A percentile compares a stretch with the other conserved stretches of the same genome.
Evolutionary conservation across 1,140 invertebrate genomes (phyloP).

Genomic region (Drosophila kohkoa): DNA sequence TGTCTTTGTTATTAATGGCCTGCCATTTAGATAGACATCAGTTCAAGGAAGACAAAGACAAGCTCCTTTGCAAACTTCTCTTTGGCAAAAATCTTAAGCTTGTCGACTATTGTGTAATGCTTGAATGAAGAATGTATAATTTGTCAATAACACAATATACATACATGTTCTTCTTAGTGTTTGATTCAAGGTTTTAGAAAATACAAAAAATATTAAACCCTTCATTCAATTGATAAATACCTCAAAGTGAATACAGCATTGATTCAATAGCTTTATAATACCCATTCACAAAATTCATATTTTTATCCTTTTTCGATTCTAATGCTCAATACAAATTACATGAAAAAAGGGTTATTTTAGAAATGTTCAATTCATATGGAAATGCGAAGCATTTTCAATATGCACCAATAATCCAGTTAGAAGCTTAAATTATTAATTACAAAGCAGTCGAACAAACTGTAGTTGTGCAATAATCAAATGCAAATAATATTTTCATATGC

Average conservation of each 20-base stretch:
- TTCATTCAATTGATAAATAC: not conserved
- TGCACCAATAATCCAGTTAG: slow-evolving; percentile 34
- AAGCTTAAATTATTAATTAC: slow-evolving; percentile 34
- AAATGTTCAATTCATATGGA: not conserved
- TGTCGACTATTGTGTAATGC: not conserved
- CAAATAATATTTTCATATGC: not conserved
- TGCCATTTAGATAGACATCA: slow-evolving; percentile 44
- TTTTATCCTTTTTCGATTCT: not conserved
- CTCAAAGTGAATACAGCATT: not conserved
- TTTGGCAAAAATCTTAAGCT: not conserved
- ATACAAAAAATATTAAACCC: not conserved
- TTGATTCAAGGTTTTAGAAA: too few species aligned
- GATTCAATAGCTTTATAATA: not conserved
- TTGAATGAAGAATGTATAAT: not conserved
- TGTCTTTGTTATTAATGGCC: slow-evolving; percentile 44
- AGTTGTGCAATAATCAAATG: not conserved
- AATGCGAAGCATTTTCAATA: not conserved
- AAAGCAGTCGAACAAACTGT: slow-evolving; percentile 17
- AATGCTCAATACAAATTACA: not conserved
- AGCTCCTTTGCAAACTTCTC: slow-evolving; percentile 4
- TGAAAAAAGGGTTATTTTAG: not conserved
- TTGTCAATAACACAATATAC: not conserved
- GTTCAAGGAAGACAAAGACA: slow-evolving; percentile 8
- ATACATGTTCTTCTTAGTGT: too few species aligned
- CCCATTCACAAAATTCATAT: not conserved